Conservation (phyloP, 2,888 invertebrate species). For the Mayetiola destructor region DNA sequence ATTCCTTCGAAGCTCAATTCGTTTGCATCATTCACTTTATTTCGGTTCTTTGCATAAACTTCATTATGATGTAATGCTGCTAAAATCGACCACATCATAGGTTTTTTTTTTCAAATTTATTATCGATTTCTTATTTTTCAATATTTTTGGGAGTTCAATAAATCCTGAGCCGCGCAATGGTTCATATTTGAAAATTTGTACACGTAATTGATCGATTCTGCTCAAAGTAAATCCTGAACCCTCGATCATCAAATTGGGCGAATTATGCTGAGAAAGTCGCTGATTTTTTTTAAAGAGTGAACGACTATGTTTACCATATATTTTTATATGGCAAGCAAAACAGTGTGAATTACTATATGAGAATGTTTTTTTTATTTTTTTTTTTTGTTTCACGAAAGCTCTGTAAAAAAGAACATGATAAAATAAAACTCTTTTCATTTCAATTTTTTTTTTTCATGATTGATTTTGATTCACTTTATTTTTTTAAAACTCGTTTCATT, state of each 20-base stretch:
- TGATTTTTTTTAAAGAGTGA: no score
- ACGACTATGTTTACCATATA: no score
- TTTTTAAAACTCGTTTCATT: no score
- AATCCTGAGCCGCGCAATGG: not conserved
- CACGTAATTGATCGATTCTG: not conserved
- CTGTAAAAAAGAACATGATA: no score
- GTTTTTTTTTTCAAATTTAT: conserved; percentile 23
- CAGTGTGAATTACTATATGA: no score
- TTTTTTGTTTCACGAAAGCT: no score
- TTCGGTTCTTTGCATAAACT: conserved; percentile 15
- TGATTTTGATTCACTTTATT: no score
- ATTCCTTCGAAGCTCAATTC: conserved; percentile 22
- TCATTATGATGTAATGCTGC: conserved; percentile 20
- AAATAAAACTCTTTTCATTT: no score
- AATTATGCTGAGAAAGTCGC: no score
- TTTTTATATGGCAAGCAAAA: no score
- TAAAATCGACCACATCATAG: conserved; percentile 23
- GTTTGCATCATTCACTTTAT: not conserved
- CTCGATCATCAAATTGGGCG: not conserved
- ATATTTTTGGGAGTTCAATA: not conserved
- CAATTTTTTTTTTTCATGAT: no score
- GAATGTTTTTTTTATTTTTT: no score
- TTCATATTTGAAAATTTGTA: conserved; percentile 4
- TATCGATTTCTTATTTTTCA: conserved; percentile 19
- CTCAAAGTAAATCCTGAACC: not conserved